Conservation (phyloP, 2,113 vertebrate genomes). For the Phoxinus phoxinus region DNA sequence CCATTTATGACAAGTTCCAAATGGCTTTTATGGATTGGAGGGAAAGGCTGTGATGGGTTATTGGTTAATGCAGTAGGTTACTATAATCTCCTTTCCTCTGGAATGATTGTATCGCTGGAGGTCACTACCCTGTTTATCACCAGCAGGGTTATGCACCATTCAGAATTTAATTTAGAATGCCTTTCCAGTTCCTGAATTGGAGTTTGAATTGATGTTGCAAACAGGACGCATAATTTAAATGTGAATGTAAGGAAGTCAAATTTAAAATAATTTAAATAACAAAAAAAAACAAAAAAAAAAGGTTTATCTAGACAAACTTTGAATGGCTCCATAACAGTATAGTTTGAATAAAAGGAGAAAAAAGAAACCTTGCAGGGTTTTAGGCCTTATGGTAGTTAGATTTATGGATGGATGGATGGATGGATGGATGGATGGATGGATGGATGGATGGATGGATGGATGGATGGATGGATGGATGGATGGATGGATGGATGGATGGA, state of each 20-base stretch:
- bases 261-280: not conserved
- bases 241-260: not conserved
- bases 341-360: not conserved
- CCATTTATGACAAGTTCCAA: conserved; percentile 32
- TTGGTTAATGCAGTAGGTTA: conserved; percentile 22
- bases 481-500: too few relatives aligned
- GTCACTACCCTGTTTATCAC: not conserved
- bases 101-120: not conserved
- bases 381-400: not conserved
- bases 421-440: not conserved
- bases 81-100: not conserved
- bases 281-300: not conserved
- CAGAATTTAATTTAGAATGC: not conserved
- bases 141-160: not conserved
- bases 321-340: not conserved
- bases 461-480: too few relatives aligned
- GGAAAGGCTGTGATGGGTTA: conserved; percentile 34
- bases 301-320: not conserved
- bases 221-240: not conserved
- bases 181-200: not conserved
- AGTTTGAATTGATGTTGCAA: not conserved
- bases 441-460: not conserved
- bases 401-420: not conserved
- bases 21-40: conserved; percentile 24
- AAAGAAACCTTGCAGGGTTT: not conserved